phyloP scores from a whole-genome alignment of 2,888 invertebrate species.

The Amblyteles armatorius region DNA sequence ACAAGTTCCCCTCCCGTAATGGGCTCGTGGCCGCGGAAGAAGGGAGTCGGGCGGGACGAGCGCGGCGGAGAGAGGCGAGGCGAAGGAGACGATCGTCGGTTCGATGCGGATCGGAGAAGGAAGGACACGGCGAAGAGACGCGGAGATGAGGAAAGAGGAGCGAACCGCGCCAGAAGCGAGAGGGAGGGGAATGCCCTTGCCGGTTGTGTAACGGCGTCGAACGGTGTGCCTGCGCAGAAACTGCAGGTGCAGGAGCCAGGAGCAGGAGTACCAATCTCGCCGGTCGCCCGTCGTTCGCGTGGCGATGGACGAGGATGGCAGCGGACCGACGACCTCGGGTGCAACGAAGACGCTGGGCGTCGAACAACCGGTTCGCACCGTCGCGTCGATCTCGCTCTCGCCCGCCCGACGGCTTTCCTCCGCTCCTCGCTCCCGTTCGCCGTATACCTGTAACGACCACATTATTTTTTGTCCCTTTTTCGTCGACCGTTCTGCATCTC shows the following conservation, averaged over 20 bases:
- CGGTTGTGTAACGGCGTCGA: conserved; percentile 62
- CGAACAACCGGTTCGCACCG: conserved; percentile 60
- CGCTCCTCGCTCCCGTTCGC: conserved; percentile 47
- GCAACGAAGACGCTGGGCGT: conserved; percentile 56
- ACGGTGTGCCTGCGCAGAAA: conserved; percentile 65
- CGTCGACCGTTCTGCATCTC: conserved; percentile 62
- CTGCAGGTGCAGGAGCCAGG: conserved; percentile 80
- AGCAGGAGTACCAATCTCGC: conserved; percentile 61
- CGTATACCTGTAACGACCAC: conserved; percentile 30
- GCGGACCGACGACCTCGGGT: conserved; percentile 58
- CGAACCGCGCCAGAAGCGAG: conserved; percentile 59
- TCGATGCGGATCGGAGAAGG: conserved; percentile 56
- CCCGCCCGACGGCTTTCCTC: conserved; percentile 14
- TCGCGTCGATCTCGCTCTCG: conserved; percentile 46
- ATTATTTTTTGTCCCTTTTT: conserved; percentile 59
- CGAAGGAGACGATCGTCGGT: conserved; percentile 27
- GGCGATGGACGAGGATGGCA: conserved; percentile 75
- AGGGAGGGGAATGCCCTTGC: conserved; percentile 43
- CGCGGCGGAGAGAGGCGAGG: conserved; percentile 57
- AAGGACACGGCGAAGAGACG: conserved; percentile 35
- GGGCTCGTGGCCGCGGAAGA: conserved; percentile 68
- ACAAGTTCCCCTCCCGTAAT: conserved; percentile 78
- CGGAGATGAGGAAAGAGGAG: conserved; percentile 47
- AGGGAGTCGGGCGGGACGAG: conserved; percentile 48
- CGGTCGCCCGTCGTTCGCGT: conserved; percentile 83